These are phyloP conservation scores for Zaprionus bogoriensis DNA, from an alignment of 2,888 invertebrate genomes.

Conservation along the genomic window DNA sequence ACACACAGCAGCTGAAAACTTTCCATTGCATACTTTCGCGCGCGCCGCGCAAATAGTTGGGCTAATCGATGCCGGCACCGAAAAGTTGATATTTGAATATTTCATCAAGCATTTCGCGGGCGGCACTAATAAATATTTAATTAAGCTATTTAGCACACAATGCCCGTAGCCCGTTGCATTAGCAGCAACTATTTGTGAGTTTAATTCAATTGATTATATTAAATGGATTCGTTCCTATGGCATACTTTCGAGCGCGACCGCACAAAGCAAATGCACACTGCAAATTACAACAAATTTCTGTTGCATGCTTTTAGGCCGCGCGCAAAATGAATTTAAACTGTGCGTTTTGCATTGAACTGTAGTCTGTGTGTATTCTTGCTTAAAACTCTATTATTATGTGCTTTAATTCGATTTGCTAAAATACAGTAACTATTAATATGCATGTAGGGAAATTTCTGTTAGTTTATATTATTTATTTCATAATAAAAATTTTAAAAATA, in stretches of 20 bases:
- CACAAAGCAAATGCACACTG: neutral
- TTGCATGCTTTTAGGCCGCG: conserved; percentile 17
- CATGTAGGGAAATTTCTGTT: no score
- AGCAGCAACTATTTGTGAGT: neutral
- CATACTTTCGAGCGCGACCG: neutral
- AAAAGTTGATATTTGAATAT: neutral
- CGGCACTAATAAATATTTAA: neutral
- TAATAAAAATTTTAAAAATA: no score
- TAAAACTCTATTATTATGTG: no score
- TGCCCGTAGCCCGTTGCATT: neutral
- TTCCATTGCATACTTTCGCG: conserved; percentile 30
- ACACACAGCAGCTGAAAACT: neutral
- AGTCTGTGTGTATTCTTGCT: no score
- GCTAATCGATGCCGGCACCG: neutral
- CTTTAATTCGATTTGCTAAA: no score
- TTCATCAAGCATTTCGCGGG: neutral
- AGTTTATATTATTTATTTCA: no score
- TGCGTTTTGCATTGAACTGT: no score
- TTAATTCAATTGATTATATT: neutral
- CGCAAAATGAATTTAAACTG: neutral
- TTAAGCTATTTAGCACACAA: neutral
- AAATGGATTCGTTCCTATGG: neutral
- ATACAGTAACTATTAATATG: no score
- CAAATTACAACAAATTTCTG: no score
- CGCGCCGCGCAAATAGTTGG: neutral